Base-by-base conservation (phyloP, 2,113 vertebrate genomes). In the Miniopterus natalensis region DNA sequence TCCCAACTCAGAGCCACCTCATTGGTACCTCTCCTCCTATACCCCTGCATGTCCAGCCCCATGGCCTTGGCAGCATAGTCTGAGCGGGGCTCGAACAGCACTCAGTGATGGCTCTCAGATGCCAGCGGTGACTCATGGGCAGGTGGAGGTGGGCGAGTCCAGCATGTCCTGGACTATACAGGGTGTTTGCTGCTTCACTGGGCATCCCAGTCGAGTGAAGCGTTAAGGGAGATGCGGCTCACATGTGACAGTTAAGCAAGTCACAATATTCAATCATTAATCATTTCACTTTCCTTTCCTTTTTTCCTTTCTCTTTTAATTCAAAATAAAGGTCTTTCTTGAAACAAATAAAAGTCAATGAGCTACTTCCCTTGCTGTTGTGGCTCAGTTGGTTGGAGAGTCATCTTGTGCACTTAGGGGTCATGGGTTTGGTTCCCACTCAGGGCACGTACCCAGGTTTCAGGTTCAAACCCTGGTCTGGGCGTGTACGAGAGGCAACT, bases 11-110 rank as follows among this genome's bases (percentile, higher is more conserved):
- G 2, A 55, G 47, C 59, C 29, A 42, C 47, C 4, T 74, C 36
- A 17, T 20, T 6, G 4, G 6, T 20, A 3, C 0, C 10, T 61
- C 11, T 63, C 23, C 40, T 1, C 21, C 4, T 47, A 2, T 20
- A n/a, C 5, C 25, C 23, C 61, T 6, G 15, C 7, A 6, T 42
- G 3, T 2, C n/a, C 13, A 77, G 6, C 17, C 15, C 18, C 17
- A 18, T 8, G 59, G 20, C 7, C 31, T 27, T 4, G 1, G 27
- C 6, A n/a, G 23, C 29, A 11, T 2, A 15, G 12, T 70, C 27
- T 23, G 68, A 73, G 8, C 0, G 68, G n/a, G 3, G n/a, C 42
- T 20, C n/a, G 42, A 42, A 49, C 6, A 84, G 51, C 15, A n/a
- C 6, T 74, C 65, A 57, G 25, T 53, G 40, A 66, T 14, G 15